Base-by-base conservation (phyloP, 2,797 vertebrate species). In the Halcyon chelicuti region DNA sequence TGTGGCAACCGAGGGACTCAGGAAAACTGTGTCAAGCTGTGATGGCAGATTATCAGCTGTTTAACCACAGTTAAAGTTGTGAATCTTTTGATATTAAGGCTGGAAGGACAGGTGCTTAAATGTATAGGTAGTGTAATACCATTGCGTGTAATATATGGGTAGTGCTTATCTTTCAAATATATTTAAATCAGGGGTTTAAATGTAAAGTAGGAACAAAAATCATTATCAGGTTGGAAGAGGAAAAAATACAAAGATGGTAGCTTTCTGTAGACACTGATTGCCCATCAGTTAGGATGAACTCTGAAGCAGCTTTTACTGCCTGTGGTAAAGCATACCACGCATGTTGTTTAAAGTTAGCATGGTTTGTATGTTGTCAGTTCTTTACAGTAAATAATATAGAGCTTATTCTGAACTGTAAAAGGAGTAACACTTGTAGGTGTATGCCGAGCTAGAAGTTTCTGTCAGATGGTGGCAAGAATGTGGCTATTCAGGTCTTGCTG, bases 391-490 rank as follows among this genome's bases (percentile, higher is more conserved):
- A 75, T 92, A 55, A 85, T 33, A 77, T 5, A 89, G 90, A 95
- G 66, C 37, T 22, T 88, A 39, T 26, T 54, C 35, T 70, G 60
- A 80, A 58, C 51, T 85, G 57, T 84, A 89, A 70, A 93, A 95
- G 74, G 73, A 90, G n/a, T 79, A 86, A 39, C 85, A 74, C 74
- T 94, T 66, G 63, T 54, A 96, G 95, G 80, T 88, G 52, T 72
- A 73, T 28, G 58, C 39, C 51, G 89, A 49, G 55, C 74, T 79
- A 20, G 51, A 57, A 90, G 73, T 76, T 83, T 82, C 90, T 96
- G 86, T 95, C 74, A 91, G 87, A 93, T 82, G 85, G 80, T 60
- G 88, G 60, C 57, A 92, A 91, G 88, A 97, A 96, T 93, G 87
- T 93, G 31, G 16, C 62, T 94, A 15, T 70, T 68, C 93, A 94